Evolutionary conservation across 2,113 vertebrate species (phyloP), one percentile per base, ranked within the genome.

Genomic region (Cnemophilus loriae): DNA sequence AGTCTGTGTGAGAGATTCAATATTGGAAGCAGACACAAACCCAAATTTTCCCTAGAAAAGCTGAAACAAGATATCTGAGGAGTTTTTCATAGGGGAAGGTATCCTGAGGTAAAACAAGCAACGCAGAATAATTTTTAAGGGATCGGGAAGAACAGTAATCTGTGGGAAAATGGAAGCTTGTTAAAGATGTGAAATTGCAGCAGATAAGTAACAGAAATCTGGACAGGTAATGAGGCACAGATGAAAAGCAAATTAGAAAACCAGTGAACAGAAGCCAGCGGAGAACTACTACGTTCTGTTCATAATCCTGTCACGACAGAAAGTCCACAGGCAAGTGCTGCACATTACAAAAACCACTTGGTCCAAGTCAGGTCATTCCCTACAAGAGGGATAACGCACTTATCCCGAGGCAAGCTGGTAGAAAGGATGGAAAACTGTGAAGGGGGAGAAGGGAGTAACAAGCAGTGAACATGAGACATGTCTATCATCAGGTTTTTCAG

Each of bases 161-260:
- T 6, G 49, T 30, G 67, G 42, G 1, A 20, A 90, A 89, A 88
- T 3, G 10, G 44, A 79, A 82, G 44, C 44, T 69, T 76, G 68
- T 59, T 50, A 49, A 56, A 50, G 41, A 84, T 39, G 63, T 61
- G 73, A 59, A 64, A 53, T 11, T 59, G 47, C 46, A 89, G 87
- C 42, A 87, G 68, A 22, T 61, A 82, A 78, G 44, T 22, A 75
- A 84, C 39, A 89, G 50, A 74, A 63, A 79, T 68, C 56, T 42
- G 44, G 35, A 55, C 3, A 1, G 12, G 28, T 21, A 87, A 89
- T 24, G 56, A 89, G 81, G 30, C 5, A 5, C 52, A 82, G 90
- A 82, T 13, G 39, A 94, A 86, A 84, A 82, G 35, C 65, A 91
- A 75, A 82, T 78, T 27, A 84, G 60, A 71, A 81, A 84, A 55